Evolutionary conservation across 2,888 invertebrate genomes (phyloP).

Genomic region (Caenorhabditis sp.): DNA sequence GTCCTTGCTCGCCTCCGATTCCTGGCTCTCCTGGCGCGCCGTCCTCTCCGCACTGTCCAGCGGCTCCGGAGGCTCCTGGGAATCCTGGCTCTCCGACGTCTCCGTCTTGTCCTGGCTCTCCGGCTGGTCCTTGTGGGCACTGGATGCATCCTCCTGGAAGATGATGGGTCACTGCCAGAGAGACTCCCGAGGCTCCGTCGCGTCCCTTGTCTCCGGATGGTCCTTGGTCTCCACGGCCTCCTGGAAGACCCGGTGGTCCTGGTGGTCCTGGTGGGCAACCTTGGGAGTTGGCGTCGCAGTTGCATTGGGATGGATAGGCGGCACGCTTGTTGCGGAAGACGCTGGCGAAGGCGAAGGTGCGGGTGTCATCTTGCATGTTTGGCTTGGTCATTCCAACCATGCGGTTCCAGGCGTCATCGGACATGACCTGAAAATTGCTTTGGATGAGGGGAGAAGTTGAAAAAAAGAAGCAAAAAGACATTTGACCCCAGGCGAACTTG

Average conservation of each 20-base stretch:
- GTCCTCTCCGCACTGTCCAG: constrained; percentile 69
- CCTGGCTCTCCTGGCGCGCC: constrained; percentile 72
- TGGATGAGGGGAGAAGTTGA: too few relatives aligned
- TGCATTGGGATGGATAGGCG: constrained; percentile 66
- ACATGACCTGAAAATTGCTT: constrained; percentile 61
- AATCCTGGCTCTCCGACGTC: constrained; percentile 71
- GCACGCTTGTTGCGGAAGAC: constrained; percentile 65
- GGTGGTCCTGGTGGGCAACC: constrained; percentile 78
- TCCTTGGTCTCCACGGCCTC: constrained; percentile 74
- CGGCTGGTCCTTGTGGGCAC: constrained; percentile 71
- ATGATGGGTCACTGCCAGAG: constrained; percentile 69
- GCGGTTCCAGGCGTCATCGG: constrained; percentile 74
- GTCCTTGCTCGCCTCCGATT: constrained; percentile 67
- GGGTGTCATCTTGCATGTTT: constrained; percentile 61
- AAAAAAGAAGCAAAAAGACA: constrained; percentile 5
- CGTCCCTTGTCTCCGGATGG: constrained; percentile 70
- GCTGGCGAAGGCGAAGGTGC: constrained; percentile 68
- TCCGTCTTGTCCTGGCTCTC: constrained; percentile 72
- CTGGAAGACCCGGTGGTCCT: constrained; percentile 72
- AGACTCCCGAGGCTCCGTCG: constrained; percentile 71
- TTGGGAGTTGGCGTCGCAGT: constrained; percentile 69
- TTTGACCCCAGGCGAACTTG: neutral
- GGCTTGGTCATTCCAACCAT: constrained; percentile 72
- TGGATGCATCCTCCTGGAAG: constrained; percentile 73
- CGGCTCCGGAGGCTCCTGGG: constrained; percentile 66